Conservation (phyloP, 2,113 vertebrate genomes). For the Petrocephalus zakoni region DNA sequence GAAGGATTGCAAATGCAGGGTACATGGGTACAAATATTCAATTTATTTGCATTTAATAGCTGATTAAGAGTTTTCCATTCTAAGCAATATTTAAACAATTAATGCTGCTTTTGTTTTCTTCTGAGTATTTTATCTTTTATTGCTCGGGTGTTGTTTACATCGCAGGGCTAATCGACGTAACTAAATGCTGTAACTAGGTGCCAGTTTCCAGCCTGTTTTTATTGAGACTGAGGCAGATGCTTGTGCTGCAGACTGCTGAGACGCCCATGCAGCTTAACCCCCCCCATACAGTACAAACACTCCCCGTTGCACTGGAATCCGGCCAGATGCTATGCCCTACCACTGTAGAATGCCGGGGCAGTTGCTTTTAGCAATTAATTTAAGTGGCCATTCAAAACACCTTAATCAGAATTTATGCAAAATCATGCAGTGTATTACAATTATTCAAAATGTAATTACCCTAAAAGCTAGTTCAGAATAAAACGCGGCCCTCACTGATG, state of each 20-base stretch:
- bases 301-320: not conserved
- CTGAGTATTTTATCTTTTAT: not conserved
- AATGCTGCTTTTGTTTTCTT: not conserved
- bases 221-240: not conserved
- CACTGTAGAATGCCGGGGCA: not conserved
- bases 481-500: not conserved
- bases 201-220: not conserved
- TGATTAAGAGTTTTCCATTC: not conserved
- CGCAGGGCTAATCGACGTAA: not conserved
- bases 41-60: not conserved
- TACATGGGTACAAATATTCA: not conserved
- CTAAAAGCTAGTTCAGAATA: not conserved
- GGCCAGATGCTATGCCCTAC: not conserved
- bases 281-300: not conserved
- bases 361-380: not conserved
- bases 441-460: slow-evolving; percentile 9
- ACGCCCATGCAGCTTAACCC: not conserved
- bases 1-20: not conserved
- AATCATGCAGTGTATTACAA: not conserved
- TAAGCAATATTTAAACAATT: not conserved
- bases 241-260: not conserved
- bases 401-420: not conserved
- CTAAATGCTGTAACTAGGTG: not conserved
- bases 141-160: not conserved
- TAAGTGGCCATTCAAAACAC: not conserved